Evolutionary conservation across 2,888 invertebrate species (phyloP), one percentile per base, ranked within the genome.

Genomic region (Kuschelorhynchus macadamiae): DNA sequence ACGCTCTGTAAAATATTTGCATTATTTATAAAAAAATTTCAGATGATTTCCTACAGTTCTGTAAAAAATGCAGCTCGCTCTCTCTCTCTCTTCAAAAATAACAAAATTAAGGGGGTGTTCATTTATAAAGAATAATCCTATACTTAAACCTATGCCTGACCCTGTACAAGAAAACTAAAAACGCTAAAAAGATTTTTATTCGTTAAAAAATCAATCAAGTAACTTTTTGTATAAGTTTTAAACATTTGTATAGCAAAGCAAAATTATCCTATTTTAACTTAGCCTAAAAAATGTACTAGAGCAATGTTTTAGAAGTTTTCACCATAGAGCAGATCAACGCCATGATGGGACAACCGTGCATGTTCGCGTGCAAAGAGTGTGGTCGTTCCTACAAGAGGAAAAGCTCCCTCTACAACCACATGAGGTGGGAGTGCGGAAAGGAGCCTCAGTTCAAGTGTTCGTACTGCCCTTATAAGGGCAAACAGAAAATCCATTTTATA

Each of bases 401-500:
- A 53, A 74, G 76, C 16, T 79, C 79, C 1, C 57, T 79, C 21
- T 75, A 76, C 56, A 79, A 77, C 44, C 79, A 79, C 59, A 68
- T 72, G 32, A 70, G 78, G 49, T 79, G 77, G 75, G 78, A 78
- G 42, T 77, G 76, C 41, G 76, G 75, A 7, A 77, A 76, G 47
- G 76, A 77, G 42, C 76, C 76, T 0, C 77, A 77, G 25, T 77
- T 77, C 59, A 76, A 76, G 42, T 77, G 77, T 47, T 63, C 72
- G 4, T 79, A 76, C 66, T 80, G 80, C 52, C 79, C 81, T 0
- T 82, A 82, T 60, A 81, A 79, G 55, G 81, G 81, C 21, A 77
- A 78, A 56, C 81, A 82, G 68, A 82, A 82, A 69, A 81, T 81
- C 18, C 81, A 81, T 73, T 80, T 81, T 68, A 79, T 80, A 21